phyloP scores from a whole-genome alignment of 1,140 invertebrate genomes.

The Macrotrachela quadricornifera region DNA sequence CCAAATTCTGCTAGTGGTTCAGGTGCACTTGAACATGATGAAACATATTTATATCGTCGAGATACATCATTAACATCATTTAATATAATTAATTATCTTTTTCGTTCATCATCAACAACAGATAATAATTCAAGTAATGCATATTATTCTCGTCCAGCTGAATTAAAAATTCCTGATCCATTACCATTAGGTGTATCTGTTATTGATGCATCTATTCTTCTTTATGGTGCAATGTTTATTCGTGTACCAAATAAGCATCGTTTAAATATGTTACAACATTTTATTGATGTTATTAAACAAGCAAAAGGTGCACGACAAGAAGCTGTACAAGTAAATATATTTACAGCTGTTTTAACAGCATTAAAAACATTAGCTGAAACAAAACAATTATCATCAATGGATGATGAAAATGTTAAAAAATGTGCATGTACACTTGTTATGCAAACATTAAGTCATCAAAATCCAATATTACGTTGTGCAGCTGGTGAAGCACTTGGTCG shows the following conservation, averaged over 20 bases:
- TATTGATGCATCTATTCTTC: slow-evolving; percentile 69
- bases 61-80: too few species aligned
- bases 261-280: slow-evolving; percentile 86
- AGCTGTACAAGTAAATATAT: slow-evolving; percentile 86
- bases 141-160: too few species aligned
- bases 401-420: slow-evolving; percentile 68
- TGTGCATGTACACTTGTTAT: slow-evolving; percentile 53
- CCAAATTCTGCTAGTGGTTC: slow-evolving; percentile 76
- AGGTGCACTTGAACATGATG: slow-evolving; percentile 79
- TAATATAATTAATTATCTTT: too few species aligned
- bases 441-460: slow-evolving; percentile 54
- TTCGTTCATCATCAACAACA: too few species aligned
- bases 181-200: slow-evolving; percentile 83
- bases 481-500: slow-evolving; percentile 65
- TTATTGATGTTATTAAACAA: slow-evolving; percentile 70
- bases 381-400: slow-evolving; percentile 47
- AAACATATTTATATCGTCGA: slow-evolving; percentile 58
- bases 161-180: slow-evolving; percentile 18
- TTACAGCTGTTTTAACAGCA: slow-evolving; percentile 69
- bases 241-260: slow-evolving; percentile 79
- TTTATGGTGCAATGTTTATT: slow-evolving; percentile 82
- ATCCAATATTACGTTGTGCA: slow-evolving; percentile 62
- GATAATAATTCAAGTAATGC: too few species aligned
- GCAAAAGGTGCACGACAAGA: slow-evolving; percentile 73
- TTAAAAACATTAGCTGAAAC: slow-evolving; percentile 62